Percentiles rank a stretch among this genome's conserved stretches.
Conservation (phyloP, 2,888 invertebrate genomes). For the Monochamus alternatus region DNA sequence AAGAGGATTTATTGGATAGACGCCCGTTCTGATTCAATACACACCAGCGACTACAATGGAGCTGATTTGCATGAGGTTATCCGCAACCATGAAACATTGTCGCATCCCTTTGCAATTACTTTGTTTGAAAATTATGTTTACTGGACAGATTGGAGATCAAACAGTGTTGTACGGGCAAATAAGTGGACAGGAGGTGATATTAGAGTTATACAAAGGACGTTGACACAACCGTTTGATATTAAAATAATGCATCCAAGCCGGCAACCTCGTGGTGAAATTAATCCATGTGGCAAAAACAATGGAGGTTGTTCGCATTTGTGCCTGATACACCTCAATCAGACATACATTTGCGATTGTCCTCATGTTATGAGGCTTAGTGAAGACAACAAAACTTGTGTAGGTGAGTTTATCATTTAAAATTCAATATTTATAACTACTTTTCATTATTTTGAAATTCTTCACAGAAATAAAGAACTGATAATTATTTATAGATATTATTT, state of each 20-base stretch:
- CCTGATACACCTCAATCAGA: constrained; percentile 78
- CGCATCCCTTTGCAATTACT: constrained; percentile 92
- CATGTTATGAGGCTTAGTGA: constrained; percentile 86
- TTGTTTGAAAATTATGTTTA: constrained; percentile 90
- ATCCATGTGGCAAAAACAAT: constrained; percentile 81
- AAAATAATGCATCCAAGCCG: constrained; percentile 86
- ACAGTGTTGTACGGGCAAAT: constrained; percentile 88
- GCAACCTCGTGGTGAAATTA: constrained; percentile 76
- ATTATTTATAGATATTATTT: neutral
- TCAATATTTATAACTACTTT: neutral
- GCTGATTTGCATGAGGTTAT: constrained; percentile 78
- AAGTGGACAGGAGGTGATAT: constrained; percentile 90
- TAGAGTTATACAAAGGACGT: constrained; percentile 84
- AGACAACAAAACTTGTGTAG: constrained; percentile 79
- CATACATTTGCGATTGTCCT: constrained; percentile 86
- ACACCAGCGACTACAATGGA: constrained; percentile 88
- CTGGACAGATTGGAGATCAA: constrained; percentile 96
- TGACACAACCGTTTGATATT: constrained; percentile 93
- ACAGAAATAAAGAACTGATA: too few relatives aligned
- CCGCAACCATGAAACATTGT: constrained; percentile 80
- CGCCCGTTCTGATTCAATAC: constrained; percentile 90
- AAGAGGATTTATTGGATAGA: constrained; percentile 89
- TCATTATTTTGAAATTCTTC: neutral
- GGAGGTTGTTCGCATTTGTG: constrained; percentile 89
- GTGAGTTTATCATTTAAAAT: constrained; percentile 68